A percentile compares a stretch with the other conserved stretches of the same genome.
phyloP scores from a whole-genome alignment of 1,140 invertebrate genomes.

The Atta colombica region DNA sequence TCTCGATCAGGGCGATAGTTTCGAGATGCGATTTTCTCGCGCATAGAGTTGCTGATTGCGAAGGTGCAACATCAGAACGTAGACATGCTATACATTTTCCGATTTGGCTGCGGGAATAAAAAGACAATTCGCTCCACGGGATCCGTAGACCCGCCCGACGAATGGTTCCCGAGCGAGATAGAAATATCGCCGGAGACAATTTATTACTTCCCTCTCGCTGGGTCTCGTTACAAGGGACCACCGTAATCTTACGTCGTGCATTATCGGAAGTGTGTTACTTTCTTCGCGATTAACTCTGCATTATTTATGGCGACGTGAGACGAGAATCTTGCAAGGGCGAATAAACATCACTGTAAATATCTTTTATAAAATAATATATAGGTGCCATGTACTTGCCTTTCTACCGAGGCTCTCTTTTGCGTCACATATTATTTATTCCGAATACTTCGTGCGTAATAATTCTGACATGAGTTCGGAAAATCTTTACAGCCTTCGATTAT shows the following conservation, averaged over 20 bases:
- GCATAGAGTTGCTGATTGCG: slow-evolving; percentile 70
- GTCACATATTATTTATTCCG: slow-evolving; percentile 57
- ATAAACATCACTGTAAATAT: slow-evolving; percentile 40
- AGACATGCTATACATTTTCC: slow-evolving; percentile 34
- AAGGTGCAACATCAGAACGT: slow-evolving; percentile 57
- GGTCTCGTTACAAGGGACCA: slow-evolving; percentile 37
- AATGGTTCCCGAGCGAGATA: slow-evolving; percentile 39
- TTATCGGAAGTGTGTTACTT: slow-evolving; percentile 33
- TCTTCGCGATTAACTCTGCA: slow-evolving; percentile 36
- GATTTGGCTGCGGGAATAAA: slow-evolving; percentile 45
- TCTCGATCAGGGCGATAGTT: slow-evolving; percentile 68
- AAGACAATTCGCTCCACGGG: slow-evolving; percentile 21
- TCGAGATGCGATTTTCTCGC: slow-evolving; percentile 72
- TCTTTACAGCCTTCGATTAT: slow-evolving; percentile 61
- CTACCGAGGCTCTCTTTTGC: slow-evolving; percentile 26
- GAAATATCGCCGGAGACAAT: slow-evolving; percentile 53
- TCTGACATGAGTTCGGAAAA: slow-evolving; percentile 43
- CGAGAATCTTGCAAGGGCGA: slow-evolving; percentile 6
- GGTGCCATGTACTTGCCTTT: neutral
- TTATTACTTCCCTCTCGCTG: slow-evolving; percentile 52
- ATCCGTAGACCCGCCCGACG: slow-evolving; percentile 35
- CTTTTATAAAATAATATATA: slow-evolving; percentile 13
- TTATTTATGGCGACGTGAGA: slow-evolving; percentile 30
- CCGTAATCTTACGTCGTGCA: slow-evolving; percentile 43
- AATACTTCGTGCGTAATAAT: slow-evolving; percentile 58